Conservation (phyloP, 2,888 invertebrate species). For the Isotomurus palustris region DNA sequence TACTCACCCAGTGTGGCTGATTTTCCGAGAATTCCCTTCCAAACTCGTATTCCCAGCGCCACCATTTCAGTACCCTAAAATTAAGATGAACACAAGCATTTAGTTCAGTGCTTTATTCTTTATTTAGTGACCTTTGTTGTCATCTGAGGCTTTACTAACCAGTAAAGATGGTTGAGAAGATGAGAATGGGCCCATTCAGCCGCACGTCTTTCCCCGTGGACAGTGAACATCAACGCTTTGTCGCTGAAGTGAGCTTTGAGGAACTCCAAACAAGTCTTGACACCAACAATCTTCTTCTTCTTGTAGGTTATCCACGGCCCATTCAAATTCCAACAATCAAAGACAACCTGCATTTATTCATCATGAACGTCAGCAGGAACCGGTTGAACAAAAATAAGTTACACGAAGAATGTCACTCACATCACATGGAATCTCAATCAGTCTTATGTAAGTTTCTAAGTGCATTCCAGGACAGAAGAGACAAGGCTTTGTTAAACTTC, state of each 20-base stretch:
- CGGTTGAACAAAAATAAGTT: background rate
- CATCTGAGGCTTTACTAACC: background rate
- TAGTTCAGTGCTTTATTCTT: background rate
- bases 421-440: constrained; percentile 9
- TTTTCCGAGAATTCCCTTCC: constrained; percentile 1
- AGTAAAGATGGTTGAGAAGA: constrained; percentile 11
- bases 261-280: background rate
- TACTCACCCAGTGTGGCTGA: constrained; percentile 17
- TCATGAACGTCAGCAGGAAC: background rate
- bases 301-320: constrained; percentile 13
- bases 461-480: constrained; percentile 11
- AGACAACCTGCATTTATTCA: constrained; percentile 4
- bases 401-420: background rate
- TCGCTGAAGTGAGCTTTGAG: constrained; percentile 5
- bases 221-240: background rate
- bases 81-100: background rate
- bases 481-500: constrained; percentile 8
- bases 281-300: constrained; percentile 4
- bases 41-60: constrained; percentile 10
- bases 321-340: constrained; percentile 1
- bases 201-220: background rate
- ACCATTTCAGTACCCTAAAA: constrained; percentile 6
- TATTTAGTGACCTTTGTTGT: background rate
- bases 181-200: constrained; percentile 1
- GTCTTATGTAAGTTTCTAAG: constrained; percentile 13